Evolutionary conservation across 1,140 invertebrate species (phyloP), one percentile per base, ranked within the genome.

Genomic region (Brachionus calyciflorus): DNA sequence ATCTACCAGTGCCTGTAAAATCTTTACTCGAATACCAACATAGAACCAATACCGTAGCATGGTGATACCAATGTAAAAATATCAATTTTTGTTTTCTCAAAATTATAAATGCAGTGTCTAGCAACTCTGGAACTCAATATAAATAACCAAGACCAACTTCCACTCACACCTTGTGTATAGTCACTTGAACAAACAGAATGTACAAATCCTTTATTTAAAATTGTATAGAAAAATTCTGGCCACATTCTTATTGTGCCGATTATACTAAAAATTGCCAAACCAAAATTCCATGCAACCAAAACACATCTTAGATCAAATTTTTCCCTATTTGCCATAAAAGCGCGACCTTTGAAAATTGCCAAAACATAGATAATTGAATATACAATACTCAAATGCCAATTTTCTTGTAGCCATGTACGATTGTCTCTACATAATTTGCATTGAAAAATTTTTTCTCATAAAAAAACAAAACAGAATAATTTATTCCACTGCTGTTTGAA

Each of bases 31-130:
- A 94, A 87, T 95, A 98, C 95, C 95, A 98, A 3, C 92, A 91
- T 86, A 98, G 98, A 26, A 98, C 88, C 24, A 98, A 88, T 4
- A 89, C 89, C 24, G 88, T 88, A 10, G 89, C 86, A 81, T 89
- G 89, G 80, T 89, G 89, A 79, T 89, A 89, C 93, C 93, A 96
- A 85, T 98, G 95, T 1, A 98, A 89, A 85, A 98, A 98, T 81
- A 98, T 98, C n/a, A 99, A 87, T 0, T 92, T 93, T 83, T 97
- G 94, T 85, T 98, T 98, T 37, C 95, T 88, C 30, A 98, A 87
- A 21, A 98, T 92, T 55, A 98, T 93, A 87, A 98, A 98, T 70
- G 97, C 88, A 21, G 95, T 98, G 85, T 98, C 95, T 14, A 94
- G 94, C 3, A 98, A 88, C 84, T 97, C 93, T 0, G 93, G 93